Evolutionary conservation across 2,797 vertebrate species (phyloP).

Genomic region (Mallotus villosus): DNA sequence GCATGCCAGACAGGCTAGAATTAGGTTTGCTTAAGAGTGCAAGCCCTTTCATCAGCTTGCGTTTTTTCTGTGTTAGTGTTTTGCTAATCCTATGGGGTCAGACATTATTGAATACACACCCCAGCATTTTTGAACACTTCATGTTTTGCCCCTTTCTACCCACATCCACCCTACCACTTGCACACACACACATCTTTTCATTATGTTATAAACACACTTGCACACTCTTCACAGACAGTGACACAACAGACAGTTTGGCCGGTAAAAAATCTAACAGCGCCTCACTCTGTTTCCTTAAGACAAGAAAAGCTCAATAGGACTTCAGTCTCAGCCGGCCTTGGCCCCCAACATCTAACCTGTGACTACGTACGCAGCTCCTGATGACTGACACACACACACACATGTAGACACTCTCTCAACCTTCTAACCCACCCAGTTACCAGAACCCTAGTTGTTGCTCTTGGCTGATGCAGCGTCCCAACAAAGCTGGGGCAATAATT

Average conservation of each 20-base stretch:
- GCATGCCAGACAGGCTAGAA: not conserved
- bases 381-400: constrained; percentile 9
- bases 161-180: not conserved
- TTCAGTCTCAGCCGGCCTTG: constrained; percentile 2
- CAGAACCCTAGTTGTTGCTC: constrained; percentile 25
- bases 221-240: not conserved
- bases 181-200: not conserved
- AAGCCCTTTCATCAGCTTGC: not conserved
- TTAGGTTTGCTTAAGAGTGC: not conserved
- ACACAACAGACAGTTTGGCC: constrained; percentile 19
- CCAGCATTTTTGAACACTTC: constrained; percentile 5
- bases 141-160: too few species aligned
- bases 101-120: not conserved
- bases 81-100: not conserved
- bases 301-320: constrained; percentile 14
- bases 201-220: constrained; percentile 6
- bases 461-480: constrained; percentile 14
- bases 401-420: constrained; percentile 13
- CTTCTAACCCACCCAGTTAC: not conserved
- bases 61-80: not conserved
- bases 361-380: not conserved
- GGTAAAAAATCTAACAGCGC: not conserved
- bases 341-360: not conserved
- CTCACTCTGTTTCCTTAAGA: constrained; percentile 12
- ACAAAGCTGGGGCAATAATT: constrained; percentile 12